Conservation (phyloP, 2,113 vertebrate genomes). For the Chiloscyllium plagiosum region DNA sequence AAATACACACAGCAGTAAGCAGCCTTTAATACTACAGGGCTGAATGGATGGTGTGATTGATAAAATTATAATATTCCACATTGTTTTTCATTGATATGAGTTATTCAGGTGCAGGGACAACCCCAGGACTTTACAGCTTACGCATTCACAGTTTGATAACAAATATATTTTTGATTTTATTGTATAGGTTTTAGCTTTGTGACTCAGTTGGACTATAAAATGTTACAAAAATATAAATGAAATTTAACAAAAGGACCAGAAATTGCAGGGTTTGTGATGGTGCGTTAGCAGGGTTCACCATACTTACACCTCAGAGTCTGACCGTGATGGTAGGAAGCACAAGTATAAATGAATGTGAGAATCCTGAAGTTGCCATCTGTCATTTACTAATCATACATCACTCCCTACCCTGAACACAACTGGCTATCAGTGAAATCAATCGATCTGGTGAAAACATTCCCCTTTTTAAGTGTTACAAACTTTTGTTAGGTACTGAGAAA, state of each 20-base stretch:
- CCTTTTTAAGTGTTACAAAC: background rate
- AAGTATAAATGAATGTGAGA: background rate
- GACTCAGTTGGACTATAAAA: background rate
- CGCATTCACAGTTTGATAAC: constrained; percentile 9
- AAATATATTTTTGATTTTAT: constrained; percentile 29
- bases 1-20: background rate
- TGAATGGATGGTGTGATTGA: background rate
- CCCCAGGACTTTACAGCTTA: background rate
- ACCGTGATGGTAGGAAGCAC: background rate
- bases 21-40: constrained; percentile 13
- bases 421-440: background rate
- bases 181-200: background rate
- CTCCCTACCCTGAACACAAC: background rate
- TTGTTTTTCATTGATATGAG: background rate
- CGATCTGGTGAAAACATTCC: background rate
- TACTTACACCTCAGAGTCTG: background rate
- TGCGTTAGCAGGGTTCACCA: background rate
- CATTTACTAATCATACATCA: background rate
- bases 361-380: background rate
- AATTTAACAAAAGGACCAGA: background rate
- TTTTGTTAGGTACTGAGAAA: background rate
- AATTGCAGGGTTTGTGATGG: background rate
- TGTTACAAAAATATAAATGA: constrained; percentile 15
- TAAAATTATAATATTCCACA: background rate
- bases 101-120: constrained; percentile 13